Evolutionary conservation across 2,888 invertebrate species (phyloP).

Genomic region (Antheraea assamensis): DNA sequence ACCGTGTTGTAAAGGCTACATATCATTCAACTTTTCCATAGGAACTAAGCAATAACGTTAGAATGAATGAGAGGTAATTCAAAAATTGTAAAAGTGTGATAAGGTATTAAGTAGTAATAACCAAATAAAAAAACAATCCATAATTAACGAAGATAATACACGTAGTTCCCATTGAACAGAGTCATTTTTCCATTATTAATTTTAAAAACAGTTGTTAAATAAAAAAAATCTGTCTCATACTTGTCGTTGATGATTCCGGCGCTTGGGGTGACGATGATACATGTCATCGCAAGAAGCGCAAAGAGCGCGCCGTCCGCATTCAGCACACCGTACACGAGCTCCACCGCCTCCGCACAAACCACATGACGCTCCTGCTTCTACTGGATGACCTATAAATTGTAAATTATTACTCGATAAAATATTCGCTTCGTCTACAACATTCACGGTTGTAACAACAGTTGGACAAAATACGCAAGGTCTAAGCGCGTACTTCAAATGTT

Average conservation of each 20-base stretch:
- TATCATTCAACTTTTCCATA: no score
- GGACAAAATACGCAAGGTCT: not conserved
- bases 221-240: conserved; percentile 57
- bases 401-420: not conserved
- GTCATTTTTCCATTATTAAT: not conserved
- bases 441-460: not conserved
- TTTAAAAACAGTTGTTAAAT: not conserved
- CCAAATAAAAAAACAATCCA: no score
- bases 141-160: no score
- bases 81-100: no score
- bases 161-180: no score
- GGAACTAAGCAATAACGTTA: no score
- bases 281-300: conserved; percentile 96
- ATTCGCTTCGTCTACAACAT: not conserved
- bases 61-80: no score
- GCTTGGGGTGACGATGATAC: conserved; percentile 96
- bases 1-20: no score
- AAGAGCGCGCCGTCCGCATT: conserved; percentile 91
- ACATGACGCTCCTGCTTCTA: conserved; percentile 83
- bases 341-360: conserved; percentile 92
- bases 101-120: no score
- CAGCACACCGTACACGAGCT: conserved; percentile 91
- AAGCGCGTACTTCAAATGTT: no score
- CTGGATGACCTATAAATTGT: conserved; percentile 71
- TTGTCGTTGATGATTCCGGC: conserved; percentile 90